A percentile compares a stretch with the other conserved stretches of the same genome.
phyloP scores from a whole-genome alignment of 1,140 invertebrate genomes.

The Magallana ariakensis region DNA sequence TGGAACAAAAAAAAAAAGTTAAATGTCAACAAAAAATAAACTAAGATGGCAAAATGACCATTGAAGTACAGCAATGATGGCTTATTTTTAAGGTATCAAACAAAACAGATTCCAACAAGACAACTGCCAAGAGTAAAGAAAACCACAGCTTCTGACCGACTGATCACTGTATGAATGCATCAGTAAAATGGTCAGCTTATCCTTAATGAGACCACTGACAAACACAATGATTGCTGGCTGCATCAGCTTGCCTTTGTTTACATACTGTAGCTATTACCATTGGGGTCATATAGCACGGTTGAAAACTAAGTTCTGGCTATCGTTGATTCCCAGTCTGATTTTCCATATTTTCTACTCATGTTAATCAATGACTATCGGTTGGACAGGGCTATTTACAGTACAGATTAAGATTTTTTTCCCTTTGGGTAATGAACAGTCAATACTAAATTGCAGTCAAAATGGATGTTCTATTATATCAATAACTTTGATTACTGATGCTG shows the following conservation, averaged over 20 bases:
- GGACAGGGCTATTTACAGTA: background rate
- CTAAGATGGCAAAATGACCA: too few species aligned
- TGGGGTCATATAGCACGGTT: background rate
- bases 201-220: background rate
- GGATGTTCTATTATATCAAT: background rate
- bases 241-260: background rate
- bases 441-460: background rate
- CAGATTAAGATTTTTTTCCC: background rate
- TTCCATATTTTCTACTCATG: background rate
- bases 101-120: too few species aligned
- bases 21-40: too few species aligned
- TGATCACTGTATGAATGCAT: background rate
- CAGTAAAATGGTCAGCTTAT: background rate
- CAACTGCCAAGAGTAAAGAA: too few species aligned
- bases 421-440: background rate
- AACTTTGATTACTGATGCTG: background rate
- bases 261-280: background rate
- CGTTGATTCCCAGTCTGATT: background rate
- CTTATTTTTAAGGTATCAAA: too few species aligned
- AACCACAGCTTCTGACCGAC: too few species aligned
- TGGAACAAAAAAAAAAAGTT: too few species aligned
- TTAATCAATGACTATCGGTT: background rate
- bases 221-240: conserved; percentile 2
- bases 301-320: background rate
- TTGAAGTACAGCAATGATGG: too few species aligned